phyloP scores from a whole-genome alignment of 2,797 vertebrate species.

The Halcyon smyrnensis region DNA sequence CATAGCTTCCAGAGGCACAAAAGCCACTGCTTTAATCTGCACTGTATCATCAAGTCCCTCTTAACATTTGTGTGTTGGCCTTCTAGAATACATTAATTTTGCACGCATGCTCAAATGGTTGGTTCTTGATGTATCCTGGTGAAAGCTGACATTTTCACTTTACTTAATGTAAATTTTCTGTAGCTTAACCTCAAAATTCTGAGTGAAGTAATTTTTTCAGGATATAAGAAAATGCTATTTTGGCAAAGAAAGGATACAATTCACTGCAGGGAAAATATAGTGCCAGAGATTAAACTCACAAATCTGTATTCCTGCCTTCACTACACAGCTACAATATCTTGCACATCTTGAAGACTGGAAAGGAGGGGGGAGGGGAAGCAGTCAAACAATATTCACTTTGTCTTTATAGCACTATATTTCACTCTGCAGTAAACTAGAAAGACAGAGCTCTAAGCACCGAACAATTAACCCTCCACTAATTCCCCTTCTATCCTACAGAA shows the following conservation, averaged over 20 bases:
- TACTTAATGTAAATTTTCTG: constrained; percentile 9
- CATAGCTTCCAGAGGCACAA: constrained; percentile 44
- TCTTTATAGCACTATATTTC: constrained; percentile 13
- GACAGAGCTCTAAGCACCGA: constrained; percentile 48
- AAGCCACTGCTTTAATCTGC: constrained; percentile 38
- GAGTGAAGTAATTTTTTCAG: not conserved
- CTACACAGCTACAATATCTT: not conserved
- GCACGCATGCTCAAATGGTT: not conserved
- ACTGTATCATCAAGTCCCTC: constrained; percentile 8
- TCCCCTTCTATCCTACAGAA: constrained; percentile 51
- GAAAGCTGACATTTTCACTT: constrained; percentile 42
- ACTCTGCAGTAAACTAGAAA: constrained; percentile 44
- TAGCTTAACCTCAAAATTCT: constrained; percentile 22
- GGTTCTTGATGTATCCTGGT: not conserved
- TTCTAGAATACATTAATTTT: constrained; percentile 50
- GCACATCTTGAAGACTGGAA: constrained; percentile 36
- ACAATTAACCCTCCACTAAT: constrained; percentile 66
- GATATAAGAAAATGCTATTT: not conserved
- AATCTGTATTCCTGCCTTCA: not conserved
- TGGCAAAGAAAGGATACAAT: not conserved
- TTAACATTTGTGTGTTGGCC: constrained; percentile 21
- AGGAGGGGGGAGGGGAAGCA: not conserved
- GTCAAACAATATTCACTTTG: constrained; percentile 7
- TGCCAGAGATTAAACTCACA: not conserved
- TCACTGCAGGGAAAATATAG: not conserved